Conservation (phyloP, 1,140 invertebrate species). For the Drosophila sucinea region DNA sequence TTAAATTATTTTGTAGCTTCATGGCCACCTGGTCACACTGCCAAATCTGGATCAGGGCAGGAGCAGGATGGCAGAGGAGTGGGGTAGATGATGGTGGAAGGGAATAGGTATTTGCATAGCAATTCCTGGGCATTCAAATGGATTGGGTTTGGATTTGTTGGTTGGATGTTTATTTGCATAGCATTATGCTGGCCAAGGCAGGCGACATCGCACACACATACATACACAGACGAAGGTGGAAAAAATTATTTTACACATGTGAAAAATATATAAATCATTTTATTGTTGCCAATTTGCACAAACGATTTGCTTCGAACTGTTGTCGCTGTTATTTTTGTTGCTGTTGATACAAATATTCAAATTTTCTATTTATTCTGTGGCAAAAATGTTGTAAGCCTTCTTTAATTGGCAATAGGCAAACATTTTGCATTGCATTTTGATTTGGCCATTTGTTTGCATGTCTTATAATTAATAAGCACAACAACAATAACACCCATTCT, state of each 20-base stretch:
- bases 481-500: background rate
- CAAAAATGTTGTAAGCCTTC: conserved; percentile 36
- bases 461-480: conserved; percentile 40
- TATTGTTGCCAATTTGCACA: conserved; percentile 77
- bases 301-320: conserved; percentile 67
- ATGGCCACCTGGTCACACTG: conserved; percentile 51
- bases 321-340: conserved; percentile 24
- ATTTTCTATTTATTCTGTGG: conserved; percentile 59
- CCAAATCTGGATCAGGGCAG: background rate
- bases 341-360: conserved; percentile 43
- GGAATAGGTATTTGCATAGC: conserved; percentile 33
- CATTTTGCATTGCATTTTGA: conserved; percentile 20
- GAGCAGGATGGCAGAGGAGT: conserved; percentile 6
- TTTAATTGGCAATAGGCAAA: conserved; percentile 42
- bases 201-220: conserved; percentile 29
- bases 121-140: conserved; percentile 3
- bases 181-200: conserved; percentile 63
- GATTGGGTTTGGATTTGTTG: conserved; percentile 44
- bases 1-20: conserved; percentile 70
- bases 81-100: background rate
- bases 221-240: conserved; percentile 35
- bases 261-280: conserved; percentile 79
- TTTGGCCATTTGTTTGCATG: conserved; percentile 52
- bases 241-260: conserved; percentile 55
- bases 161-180: conserved; percentile 70